A percentile compares a stretch with the other conserved stretches of the same genome.
phyloP scores from a whole-genome alignment of 2,888 invertebrate species.

The Trisateles emortualis region DNA sequence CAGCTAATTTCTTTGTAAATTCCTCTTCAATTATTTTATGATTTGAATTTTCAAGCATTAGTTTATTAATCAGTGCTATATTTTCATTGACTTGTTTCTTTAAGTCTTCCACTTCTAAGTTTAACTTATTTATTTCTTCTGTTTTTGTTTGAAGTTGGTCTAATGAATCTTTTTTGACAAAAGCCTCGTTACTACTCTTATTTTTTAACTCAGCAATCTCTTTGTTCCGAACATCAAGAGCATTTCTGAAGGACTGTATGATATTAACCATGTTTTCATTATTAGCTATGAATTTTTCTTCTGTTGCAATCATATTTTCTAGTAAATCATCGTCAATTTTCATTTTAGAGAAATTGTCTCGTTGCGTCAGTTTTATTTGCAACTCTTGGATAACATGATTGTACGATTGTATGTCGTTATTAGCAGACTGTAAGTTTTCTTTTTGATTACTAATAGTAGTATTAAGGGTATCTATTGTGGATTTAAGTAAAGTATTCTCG shows the following conservation, averaged over 20 bases:
- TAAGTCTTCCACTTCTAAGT: conserved; percentile 30
- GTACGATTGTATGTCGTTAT: conserved; percentile 67
- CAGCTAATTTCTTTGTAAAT: conserved; percentile 49
- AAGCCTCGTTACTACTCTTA: conserved; percentile 20
- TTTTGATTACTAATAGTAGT: conserved; percentile 66
- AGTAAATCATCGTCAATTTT: conserved; percentile 58
- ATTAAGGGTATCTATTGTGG: conserved; percentile 66
- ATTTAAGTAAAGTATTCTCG: conserved; percentile 66
- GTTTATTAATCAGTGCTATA: conserved; percentile 51
- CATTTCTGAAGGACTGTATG: conserved; percentile 66
- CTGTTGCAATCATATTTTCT: conserved; percentile 69
- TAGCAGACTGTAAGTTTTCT: conserved; percentile 55
- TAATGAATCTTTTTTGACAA: conserved; percentile 32
- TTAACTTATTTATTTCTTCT: conserved; percentile 46
- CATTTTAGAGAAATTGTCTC: conserved; percentile 51
- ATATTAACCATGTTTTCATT: conserved; percentile 78
- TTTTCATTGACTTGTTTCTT: conserved; percentile 53
- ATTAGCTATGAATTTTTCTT: conserved; percentile 71
- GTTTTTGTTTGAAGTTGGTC: conserved; percentile 54
- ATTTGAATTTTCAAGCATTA: conserved; percentile 53
- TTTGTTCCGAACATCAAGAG: conserved; percentile 61
- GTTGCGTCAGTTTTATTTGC: conserved; percentile 62
- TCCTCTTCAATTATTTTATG: conserved; percentile 49
- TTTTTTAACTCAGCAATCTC: conserved; percentile 65
- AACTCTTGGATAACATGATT: conserved; percentile 68